Evolutionary conservation across 2,797 vertebrate species (phyloP).

Genomic region (Carcharodon carcharias): DNA sequence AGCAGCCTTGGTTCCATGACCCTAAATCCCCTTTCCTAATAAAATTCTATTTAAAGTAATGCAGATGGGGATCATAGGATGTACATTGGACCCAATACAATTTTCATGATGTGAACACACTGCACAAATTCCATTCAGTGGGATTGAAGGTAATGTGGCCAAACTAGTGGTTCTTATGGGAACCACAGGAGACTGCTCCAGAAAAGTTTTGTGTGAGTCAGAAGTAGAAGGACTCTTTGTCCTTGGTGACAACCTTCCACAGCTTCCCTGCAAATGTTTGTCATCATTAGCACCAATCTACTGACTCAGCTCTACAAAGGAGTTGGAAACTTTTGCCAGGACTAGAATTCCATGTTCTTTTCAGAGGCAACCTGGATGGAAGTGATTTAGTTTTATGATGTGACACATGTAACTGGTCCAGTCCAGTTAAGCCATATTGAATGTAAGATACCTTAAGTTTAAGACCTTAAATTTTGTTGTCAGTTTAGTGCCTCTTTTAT

Average conservation of each 20-base stretch:
- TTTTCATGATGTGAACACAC: not conserved
- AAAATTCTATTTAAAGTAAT: not conserved
- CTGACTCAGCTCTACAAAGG: not conserved
- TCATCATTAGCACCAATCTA: not conserved
- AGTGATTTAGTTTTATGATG: not conserved
- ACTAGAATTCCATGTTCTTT: not conserved
- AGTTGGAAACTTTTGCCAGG: not conserved
- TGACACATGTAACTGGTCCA: not conserved
- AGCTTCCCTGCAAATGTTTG: not conserved
- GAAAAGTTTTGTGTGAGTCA: not conserved
- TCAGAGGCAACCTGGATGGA: not conserved
- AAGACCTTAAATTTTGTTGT: not conserved
- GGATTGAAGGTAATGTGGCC: not conserved
- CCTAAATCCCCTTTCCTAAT: not conserved
- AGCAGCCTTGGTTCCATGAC: not conserved
- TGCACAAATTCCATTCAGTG: not conserved
- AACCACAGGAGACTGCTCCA: no score
- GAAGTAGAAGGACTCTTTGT: not conserved
- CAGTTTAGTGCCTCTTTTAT: not conserved
- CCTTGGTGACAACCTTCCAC: not conserved
- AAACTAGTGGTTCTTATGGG: not conserved
- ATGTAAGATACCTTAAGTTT: no score
- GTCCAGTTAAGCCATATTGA: no score
- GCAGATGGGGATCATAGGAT: not conserved
- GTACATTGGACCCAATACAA: not conserved